A percentile compares a stretch with the other conserved stretches of the same genome.
phyloP scores from a whole-genome alignment of 2,888 invertebrate genomes.

The Tetragonisca angustula region DNA sequence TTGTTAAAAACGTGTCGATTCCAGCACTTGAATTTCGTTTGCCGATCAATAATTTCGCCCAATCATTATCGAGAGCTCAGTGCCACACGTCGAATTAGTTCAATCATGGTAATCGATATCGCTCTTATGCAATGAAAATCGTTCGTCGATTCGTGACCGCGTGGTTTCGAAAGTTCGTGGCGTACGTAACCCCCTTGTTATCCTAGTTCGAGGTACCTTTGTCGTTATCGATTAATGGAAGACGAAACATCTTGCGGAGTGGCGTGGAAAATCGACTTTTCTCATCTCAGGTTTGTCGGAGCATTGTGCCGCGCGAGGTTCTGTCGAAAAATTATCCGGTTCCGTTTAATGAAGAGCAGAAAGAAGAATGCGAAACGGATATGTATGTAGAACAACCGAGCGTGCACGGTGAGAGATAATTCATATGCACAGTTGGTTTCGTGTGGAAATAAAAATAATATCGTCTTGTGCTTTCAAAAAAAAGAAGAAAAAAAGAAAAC shows the following conservation, averaged over 20 bases:
- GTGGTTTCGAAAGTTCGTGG: conserved; percentile 38
- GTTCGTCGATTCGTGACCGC: neutral
- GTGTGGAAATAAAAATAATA: too few species aligned
- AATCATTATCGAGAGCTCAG: conserved; percentile 16
- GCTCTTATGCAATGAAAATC: neutral
- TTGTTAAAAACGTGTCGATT: too few species aligned
- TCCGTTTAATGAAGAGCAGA: neutral
- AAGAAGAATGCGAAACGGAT: neutral
- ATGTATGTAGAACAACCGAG: too few species aligned
- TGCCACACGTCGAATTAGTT: conserved; percentile 12
- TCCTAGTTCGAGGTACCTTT: neutral
- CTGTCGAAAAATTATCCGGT: neutral
- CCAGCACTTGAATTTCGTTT: neutral
- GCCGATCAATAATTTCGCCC: neutral
- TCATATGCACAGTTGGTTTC: too few species aligned
- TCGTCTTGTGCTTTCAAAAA: too few species aligned
- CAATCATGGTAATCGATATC: conserved; percentile 17
- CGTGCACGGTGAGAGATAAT: too few species aligned
- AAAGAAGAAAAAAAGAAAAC: too few species aligned
- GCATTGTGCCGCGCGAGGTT: neutral
- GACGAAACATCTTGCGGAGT: conserved; percentile 1
- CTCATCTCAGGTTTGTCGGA: neutral
- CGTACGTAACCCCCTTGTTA: conserved; percentile 17
- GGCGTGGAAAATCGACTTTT: conserved; percentile 12
- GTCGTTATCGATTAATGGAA: conserved; percentile 40